Base-by-base conservation (phyloP, 2,888 invertebrate species). In the Drosophila vallismaia region DNA sequence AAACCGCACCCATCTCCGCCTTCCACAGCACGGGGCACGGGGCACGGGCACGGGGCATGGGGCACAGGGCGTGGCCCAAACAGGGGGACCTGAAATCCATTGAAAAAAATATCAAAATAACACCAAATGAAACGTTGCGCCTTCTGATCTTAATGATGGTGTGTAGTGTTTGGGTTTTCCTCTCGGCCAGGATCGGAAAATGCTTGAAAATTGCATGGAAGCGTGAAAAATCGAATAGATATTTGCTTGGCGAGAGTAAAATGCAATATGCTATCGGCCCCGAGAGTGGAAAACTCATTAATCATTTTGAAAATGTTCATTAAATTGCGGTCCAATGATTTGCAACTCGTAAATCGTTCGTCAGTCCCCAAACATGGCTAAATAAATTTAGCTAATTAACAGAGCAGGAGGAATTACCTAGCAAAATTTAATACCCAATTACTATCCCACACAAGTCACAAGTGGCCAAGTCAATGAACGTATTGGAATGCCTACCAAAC, bases 151-250 rank as follows among this genome's bases (percentile, higher is more conserved):
- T 85, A 85, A 82, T 82, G 83, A 82, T 75, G 64, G 79, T 52
- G 33, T 50, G 19, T 46, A 24, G 64, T 66, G 66, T 60, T 26
- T 19, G 19, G 12, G 42, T 42, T 57, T 38, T 19, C 8, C 31
- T 19, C 42, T 46, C 40, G 33, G 63, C 12, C 48, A 36, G 36
- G 36, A 36, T 36, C 49, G 42, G 58, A 74, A 79, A 79, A 82
- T 77, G 77, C 58, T 68, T 60, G 71, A 73, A 73, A 77, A 67
- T 73, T 69, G 74, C 87, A 85, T 86, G 85, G 85, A 86, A 82
- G 84, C 84, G 87, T 86, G 79, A 84, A 84, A 84, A 79, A 71
- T 79, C 74, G 76, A 76, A 74, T 71, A 78, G 79, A 79, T 86
- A 85, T 84, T 72, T 74, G 59, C 54, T 48, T 19, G 26, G 49